Evolutionary conservation across 2,888 invertebrate species (phyloP), one percentile per base, ranked within the genome.

Genomic region (Phengaris alcon): DNA sequence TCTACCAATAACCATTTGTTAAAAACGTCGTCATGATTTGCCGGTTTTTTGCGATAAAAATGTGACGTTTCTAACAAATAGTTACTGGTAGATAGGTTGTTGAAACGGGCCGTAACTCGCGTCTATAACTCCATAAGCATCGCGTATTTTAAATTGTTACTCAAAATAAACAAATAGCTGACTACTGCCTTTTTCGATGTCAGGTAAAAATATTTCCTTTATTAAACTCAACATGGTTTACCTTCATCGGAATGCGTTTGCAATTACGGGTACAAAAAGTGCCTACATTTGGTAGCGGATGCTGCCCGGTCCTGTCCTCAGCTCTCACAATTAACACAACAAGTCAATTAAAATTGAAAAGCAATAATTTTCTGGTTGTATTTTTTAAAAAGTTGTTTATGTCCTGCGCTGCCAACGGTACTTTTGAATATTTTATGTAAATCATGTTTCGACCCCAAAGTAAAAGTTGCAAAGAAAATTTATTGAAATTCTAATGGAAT

Each of bases 341-440:
- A 72, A 54, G 72, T 72, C 72, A 51, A 72, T 72, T 72, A 54
- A 72, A 72, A 72, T 72, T 72, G 54, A 72, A 52, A 72, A 22
- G 51, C 72, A 72, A 72, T 72, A 52, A 72, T 72, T 72, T 72
- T 72, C 72, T 54, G 72, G 54, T 72, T 54, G 52, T 35, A 12
- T 44, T 68, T 64, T 70, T 72, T 72, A 35, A 44, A 44, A 72
- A 52, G 72, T 70, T 70, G 70, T 72, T 54, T 72, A 8, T 64
- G 64, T 64, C 64, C 35, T 13, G 72, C 35, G 7, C 52, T 52
- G 64, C 64, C 22, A 35, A 72, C 72, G 72, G 72, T 22, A 69
- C 15, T 46, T 48, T 48, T 69, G 48, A 46, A 69, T 69, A 69
- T 69, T 48, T 69, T 48, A 69, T 48, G 46, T 69, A 15, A 48